A percentile compares a stretch with the other conserved stretches of the same genome.
Evolutionary conservation across 2,888 invertebrate species (phyloP).

Genomic region (Clivina fossor): DNA sequence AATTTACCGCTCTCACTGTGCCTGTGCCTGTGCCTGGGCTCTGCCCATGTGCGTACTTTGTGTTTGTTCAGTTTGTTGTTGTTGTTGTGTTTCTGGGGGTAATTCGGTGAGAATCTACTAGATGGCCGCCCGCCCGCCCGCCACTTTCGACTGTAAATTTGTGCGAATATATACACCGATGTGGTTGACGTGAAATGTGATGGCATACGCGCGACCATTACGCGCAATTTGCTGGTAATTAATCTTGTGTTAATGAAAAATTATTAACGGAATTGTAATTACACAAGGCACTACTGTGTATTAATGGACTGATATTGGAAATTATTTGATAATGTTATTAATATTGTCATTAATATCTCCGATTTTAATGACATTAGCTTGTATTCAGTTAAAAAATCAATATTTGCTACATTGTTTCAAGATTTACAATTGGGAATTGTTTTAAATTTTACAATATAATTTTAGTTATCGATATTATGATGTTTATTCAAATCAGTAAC

Average conservation of each 20-base stretch:
- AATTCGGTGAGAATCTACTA: slow-evolving; percentile 10
- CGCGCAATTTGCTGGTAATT: slow-evolving; percentile 26
- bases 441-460: too few species aligned
- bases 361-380: too few species aligned
- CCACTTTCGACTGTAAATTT: slow-evolving; percentile 26
- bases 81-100: slow-evolving; percentile 8
- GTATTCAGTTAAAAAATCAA: too few species aligned
- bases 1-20: slow-evolving; percentile 22
- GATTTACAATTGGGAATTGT: too few species aligned
- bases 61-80: slow-evolving; percentile 23
- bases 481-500: too few species aligned
- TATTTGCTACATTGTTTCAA: too few species aligned
- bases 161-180: slow-evolving; percentile 26
- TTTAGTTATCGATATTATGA: too few species aligned
- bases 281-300: slow-evolving; percentile 20
- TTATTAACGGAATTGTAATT: slow-evolving; percentile 34
- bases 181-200: slow-evolving; percentile 29
- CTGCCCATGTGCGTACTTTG: too few species aligned
- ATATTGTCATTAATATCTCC: too few species aligned
- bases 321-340: slow-evolving; percentile 16
- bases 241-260: slow-evolving; percentile 32
- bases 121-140: not conserved
- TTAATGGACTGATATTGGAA: slow-evolving; percentile 24
- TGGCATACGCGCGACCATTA: slow-evolving; percentile 17
- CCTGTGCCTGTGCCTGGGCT: slow-evolving; percentile 5